Evolutionary conservation across 2,888 invertebrate genomes (phyloP).

Genomic region (Drosophila pseudotalamancana): DNA sequence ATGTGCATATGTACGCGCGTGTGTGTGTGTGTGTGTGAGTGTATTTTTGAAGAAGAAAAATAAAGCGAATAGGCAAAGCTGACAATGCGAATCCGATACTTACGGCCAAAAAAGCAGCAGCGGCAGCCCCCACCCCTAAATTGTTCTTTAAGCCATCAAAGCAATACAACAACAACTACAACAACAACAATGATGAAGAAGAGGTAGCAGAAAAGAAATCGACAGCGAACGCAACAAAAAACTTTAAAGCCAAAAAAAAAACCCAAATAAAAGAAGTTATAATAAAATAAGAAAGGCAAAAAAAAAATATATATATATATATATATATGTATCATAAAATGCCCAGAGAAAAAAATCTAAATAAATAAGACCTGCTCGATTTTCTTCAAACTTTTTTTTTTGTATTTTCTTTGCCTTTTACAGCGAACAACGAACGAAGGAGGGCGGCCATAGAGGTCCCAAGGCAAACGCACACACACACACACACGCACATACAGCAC

Average conservation of each 20-base stretch:
- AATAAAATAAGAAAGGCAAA: conserved; percentile 43
- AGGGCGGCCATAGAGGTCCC: conserved; percentile 48
- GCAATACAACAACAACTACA: conserved; percentile 44
- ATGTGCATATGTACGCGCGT: conserved; percentile 5
- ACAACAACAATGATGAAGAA: conserved; percentile 33
- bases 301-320: conserved; percentile 36
- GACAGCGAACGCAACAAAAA: conserved; percentile 45
- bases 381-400: conserved; percentile 59
- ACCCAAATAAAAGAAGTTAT: conserved; percentile 26
- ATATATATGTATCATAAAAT: conserved; percentile 56
- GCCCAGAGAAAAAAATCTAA: conserved; percentile 55
- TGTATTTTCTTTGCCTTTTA: conserved; percentile 33
- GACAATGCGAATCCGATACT: conserved; percentile 80
- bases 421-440: conserved; percentile 27
- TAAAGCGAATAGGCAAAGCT: conserved; percentile 65
- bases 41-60: conserved; percentile 21
- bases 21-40: conserved; percentile 9
- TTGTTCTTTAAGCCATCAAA: conserved; percentile 59
- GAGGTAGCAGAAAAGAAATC: conserved; percentile 60
- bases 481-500: conserved; percentile 27
- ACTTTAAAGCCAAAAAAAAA: conserved; percentile 49
- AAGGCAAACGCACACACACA: conserved; percentile 49
- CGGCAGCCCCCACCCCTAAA: conserved; percentile 8
- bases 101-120: conserved; percentile 43
- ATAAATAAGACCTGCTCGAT: conserved; percentile 75